These are phyloP conservation scores for Leucophenga montana DNA, from an alignment of 2,888 invertebrate species.

Conservation along the genomic window DNA sequence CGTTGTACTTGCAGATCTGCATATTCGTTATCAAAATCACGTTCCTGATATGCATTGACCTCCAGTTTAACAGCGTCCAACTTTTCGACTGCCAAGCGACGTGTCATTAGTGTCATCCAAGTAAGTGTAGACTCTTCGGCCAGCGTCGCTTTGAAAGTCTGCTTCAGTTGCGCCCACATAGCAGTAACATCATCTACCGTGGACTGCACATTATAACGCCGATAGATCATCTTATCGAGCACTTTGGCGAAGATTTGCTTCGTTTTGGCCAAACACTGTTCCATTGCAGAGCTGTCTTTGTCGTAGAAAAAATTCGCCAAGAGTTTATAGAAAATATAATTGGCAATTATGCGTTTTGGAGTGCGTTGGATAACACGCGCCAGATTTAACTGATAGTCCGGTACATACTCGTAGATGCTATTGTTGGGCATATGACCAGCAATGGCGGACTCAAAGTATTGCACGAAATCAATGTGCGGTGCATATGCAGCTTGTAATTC, in stretches of 20 bases:
- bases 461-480: constrained; percentile 53
- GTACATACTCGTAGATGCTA: constrained; percentile 58
- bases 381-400: constrained; percentile 58
- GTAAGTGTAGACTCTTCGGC: constrained; percentile 42
- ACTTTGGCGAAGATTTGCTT: constrained; percentile 59
- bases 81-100: constrained; percentile 53
- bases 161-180: constrained; percentile 62
- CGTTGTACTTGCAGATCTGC: constrained; percentile 40
- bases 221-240: constrained; percentile 59
- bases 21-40: constrained; percentile 56
- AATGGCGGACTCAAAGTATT: constrained; percentile 58
- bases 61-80: constrained; percentile 53
- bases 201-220: constrained; percentile 50
- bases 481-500: constrained; percentile 49
- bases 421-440: constrained; percentile 53
- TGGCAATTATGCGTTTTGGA: constrained; percentile 57
- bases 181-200: constrained; percentile 55
- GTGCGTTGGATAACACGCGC: constrained; percentile 38
- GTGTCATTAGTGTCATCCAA: constrained; percentile 55
- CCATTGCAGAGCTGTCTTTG: constrained; percentile 36
- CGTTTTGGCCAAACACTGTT: constrained; percentile 54
- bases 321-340: constrained; percentile 65
- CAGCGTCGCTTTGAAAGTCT: constrained; percentile 51
- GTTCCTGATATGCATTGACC: constrained; percentile 49
- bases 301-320: constrained; percentile 57